Percentiles rank a stretch among this genome's conserved stretches.
Conservation (phyloP, 2,888 invertebrate species). For the Euzophera pinguis region DNA sequence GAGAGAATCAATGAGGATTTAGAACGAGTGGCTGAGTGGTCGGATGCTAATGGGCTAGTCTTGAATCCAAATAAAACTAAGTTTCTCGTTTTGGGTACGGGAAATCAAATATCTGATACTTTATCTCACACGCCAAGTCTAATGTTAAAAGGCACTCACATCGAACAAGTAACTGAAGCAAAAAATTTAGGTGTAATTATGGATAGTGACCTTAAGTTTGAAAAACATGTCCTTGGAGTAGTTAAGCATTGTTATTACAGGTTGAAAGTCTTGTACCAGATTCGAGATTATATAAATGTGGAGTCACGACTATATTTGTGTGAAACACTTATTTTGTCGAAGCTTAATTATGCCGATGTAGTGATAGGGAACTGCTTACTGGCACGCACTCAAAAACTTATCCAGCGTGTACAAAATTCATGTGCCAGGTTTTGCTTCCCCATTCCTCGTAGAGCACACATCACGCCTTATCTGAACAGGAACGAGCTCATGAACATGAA, state of each 20-base stretch:
- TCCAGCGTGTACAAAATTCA: background rate
- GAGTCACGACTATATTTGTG: background rate
- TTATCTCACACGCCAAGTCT: background rate
- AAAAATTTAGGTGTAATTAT: constrained; percentile 8
- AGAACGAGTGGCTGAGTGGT: background rate
- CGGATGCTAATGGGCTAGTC: background rate
- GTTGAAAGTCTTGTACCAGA: constrained; percentile 7
- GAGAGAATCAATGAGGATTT: background rate
- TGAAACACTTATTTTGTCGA: background rate
- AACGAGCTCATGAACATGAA: background rate
- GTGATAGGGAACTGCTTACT: background rate
- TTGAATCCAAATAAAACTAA: background rate
- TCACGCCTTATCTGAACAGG: background rate
- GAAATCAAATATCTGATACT: background rate
- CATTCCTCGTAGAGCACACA: background rate
- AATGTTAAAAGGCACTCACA: background rate
- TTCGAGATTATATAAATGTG: background rate
- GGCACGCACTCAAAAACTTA: background rate
- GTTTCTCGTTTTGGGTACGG: background rate
- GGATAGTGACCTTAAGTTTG: background rate
- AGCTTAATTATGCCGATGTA: background rate
- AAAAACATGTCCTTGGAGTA: background rate
- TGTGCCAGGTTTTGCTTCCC: background rate
- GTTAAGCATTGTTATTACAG: constrained; percentile 10
- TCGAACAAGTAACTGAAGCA: background rate